Conservation (phyloP, 2,888 invertebrate species). For the Drosophila rellima region DNA sequence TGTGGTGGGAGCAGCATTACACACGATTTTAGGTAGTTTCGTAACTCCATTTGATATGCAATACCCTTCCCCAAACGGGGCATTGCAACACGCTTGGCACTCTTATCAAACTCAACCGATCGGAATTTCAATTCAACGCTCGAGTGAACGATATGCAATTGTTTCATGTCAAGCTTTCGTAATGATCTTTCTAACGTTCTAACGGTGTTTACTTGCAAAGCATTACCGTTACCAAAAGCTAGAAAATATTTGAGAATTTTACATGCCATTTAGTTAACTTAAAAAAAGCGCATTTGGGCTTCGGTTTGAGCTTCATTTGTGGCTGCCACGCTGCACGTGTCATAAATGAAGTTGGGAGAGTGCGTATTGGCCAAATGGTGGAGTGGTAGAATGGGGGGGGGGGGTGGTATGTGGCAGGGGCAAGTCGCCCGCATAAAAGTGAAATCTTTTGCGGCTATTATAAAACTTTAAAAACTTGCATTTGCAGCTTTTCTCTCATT, state of each 20-base stretch:
- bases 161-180: neutral
- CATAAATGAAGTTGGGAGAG: neutral
- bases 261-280: neutral
- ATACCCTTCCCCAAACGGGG: conserved; percentile 12
- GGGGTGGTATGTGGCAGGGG: conserved; percentile 4
- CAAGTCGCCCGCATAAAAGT: conserved; percentile 64
- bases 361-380: too few relatives aligned
- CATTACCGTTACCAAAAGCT: conserved; percentile 14
- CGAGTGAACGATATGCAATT: neutral
- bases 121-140: conserved; percentile 1
- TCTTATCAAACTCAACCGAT: conserved; percentile 32
- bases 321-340: conserved; percentile 17
- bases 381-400: conserved; percentile 2
- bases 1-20: neutral
- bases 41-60: conserved; percentile 59
- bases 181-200: conserved; percentile 7
- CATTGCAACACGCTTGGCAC: conserved; percentile 31
- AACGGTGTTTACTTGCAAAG: neutral
- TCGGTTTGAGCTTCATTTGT: neutral
- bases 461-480: conserved; percentile 51
- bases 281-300: conserved; percentile 11
- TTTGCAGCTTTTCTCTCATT: conserved; percentile 39
- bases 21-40: conserved; percentile 58
- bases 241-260: neutral
- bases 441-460: conserved; percentile 69